Evolutionary conservation across 2,113 vertebrate species (phyloP).

Genomic region (Platysternon megacephalum): DNA sequence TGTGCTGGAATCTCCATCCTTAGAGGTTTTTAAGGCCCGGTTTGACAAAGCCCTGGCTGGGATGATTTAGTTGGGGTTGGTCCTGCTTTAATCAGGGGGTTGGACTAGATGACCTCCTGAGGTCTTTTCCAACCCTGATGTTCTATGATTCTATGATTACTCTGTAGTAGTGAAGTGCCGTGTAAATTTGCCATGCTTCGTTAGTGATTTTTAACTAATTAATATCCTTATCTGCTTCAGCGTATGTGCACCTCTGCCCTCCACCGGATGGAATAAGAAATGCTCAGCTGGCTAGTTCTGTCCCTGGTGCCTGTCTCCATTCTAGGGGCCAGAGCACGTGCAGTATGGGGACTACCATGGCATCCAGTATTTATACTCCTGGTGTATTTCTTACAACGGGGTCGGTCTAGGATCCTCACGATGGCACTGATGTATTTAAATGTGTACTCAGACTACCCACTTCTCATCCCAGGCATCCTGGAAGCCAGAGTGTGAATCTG

Average conservation of each 20-base stretch:
- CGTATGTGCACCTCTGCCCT: not conserved
- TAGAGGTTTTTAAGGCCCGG: too few relatives aligned
- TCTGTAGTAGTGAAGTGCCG: not conserved
- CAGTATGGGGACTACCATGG: rapidly evolving
- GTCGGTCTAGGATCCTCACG: too few relatives aligned
- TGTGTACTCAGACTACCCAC: too few relatives aligned
- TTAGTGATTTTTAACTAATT: rapidly evolving
- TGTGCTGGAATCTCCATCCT: too few relatives aligned
- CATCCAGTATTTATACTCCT: rapidly evolving
- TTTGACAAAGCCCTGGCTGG: too few relatives aligned
- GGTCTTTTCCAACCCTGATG: too few relatives aligned
- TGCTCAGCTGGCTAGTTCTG: rapidly evolving
- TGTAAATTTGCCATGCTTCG: rapidly evolving
- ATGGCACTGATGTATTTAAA: not conserved
- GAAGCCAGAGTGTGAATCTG: not conserved
- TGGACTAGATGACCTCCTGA: too few relatives aligned
- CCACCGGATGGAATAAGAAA: slow-evolving; percentile 38
- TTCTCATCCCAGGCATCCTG: not conserved
- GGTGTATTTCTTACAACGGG: not conserved
- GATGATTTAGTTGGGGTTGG: too few relatives aligned
- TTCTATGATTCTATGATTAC: too few relatives aligned
- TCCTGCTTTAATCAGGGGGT: too few relatives aligned
- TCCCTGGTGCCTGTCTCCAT: rapidly evolving
- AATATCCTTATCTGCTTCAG: too few relatives aligned
- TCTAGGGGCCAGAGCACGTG: rapidly evolving